These are phyloP conservation scores for Oncorhynchus nerka DNA, from an alignment of 2,113 vertebrate species.

Conservation along the genomic window DNA sequence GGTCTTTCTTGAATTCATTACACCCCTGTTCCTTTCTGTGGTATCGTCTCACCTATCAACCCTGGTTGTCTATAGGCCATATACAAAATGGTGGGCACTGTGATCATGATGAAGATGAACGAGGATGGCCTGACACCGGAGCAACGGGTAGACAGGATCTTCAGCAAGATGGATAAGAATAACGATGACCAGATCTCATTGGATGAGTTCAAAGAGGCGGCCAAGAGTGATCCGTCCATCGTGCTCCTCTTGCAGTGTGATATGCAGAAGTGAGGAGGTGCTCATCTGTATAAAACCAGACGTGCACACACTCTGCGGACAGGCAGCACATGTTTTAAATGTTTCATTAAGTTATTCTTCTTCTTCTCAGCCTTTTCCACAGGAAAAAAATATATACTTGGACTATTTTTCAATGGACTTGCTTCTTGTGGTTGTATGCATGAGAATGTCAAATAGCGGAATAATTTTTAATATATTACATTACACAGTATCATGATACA, in stretches of 20 bases:
- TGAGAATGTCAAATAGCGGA: conserved; percentile 99
- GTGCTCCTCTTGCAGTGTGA: conserved; percentile 99
- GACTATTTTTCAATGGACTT: conserved; percentile 99
- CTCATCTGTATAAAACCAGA: conserved; percentile 18
- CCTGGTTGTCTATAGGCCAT: conserved; percentile 80
- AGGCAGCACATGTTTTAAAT: conserved; percentile 88
- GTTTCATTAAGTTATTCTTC: conserved; percentile 85
- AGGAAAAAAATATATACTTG: conserved; percentile 82
- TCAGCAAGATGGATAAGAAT: conserved; percentile 99
- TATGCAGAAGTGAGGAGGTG: conserved; percentile 95
- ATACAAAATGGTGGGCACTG: conserved; percentile 99
- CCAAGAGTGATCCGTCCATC: conserved; percentile 98
- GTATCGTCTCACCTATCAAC: neutral
- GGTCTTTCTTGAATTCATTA: no score
- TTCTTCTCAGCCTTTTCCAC: conserved; percentile 82
- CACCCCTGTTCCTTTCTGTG: neutral
- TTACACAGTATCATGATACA: conserved; percentile 67
- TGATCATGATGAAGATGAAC: conserved; percentile 99
- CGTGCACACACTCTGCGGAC: conserved; percentile 78
- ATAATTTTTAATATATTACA: conserved; percentile 85
- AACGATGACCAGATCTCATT: conserved; percentile 98
- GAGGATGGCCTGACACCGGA: conserved; percentile 98
- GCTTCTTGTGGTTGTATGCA: conserved; percentile 99
- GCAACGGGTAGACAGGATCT: conserved; percentile 98
- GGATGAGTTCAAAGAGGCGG: conserved; percentile 99